Percentiles rank a stretch among this genome's conserved stretches.
phyloP scores from a whole-genome alignment of 2,888 invertebrate genomes.

The Drosophila ezoana region DNA sequence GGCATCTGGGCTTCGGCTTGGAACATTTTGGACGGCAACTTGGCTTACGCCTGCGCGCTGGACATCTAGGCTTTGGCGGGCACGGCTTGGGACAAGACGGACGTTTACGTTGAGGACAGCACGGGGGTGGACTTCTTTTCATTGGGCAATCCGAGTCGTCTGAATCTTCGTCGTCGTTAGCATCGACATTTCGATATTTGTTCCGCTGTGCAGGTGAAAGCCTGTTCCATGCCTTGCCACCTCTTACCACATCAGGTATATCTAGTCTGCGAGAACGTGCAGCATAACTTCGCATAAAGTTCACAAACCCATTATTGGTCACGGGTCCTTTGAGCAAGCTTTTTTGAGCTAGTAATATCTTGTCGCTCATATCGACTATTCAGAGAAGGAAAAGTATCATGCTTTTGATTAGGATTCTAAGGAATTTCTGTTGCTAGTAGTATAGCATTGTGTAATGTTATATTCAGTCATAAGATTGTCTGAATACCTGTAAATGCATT shows the following conservation, averaged over 20 bases:
- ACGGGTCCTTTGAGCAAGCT: constrained; percentile 7
- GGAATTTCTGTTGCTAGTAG: too few species aligned
- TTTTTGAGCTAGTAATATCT: not conserved
- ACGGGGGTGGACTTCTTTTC: not conserved
- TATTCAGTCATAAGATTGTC: not conserved
- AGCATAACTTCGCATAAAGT: constrained; percentile 10
- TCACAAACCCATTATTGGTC: constrained; percentile 17
- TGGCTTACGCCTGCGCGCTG: not conserved
- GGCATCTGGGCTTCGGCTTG: not conserved
- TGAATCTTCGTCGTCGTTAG: rapidly evolving
- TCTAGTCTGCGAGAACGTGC: too few species aligned
- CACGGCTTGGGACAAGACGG: not conserved
- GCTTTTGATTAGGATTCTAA: too few species aligned
- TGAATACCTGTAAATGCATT: not conserved
- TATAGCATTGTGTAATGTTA: not conserved
- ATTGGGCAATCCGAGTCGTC: not conserved
- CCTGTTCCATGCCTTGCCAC: constrained; percentile 13
- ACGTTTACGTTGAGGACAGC: not conserved
- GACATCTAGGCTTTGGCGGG: not conserved
- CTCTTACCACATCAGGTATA: not conserved
- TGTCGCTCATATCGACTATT: constrained; percentile 5
- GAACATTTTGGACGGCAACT: not conserved
- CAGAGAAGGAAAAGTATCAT: too few species aligned
- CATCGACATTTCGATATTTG: not conserved
- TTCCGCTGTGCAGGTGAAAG: not conserved